Base-by-base conservation (phyloP, 2,797 vertebrate genomes). In the Cygnus olor region DNA sequence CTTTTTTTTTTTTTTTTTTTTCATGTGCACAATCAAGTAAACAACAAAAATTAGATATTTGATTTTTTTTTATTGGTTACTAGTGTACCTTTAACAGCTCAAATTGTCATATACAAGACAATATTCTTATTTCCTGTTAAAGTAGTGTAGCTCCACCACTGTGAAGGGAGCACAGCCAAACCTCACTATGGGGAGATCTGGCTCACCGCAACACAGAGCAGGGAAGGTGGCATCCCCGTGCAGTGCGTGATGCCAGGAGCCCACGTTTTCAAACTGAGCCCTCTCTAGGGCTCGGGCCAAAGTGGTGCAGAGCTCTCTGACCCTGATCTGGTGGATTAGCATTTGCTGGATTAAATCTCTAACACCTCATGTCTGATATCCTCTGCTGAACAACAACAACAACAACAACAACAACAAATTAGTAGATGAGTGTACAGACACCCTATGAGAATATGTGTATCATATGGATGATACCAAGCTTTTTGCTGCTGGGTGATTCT, bases 201-300 rank as follows among this genome's bases (percentile, higher is more conserved):
- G 28, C 40, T 64, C 40, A 32, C 24, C 64, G 44, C 0, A 0
- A 10, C 24, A 5, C 0, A 3, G 42, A 66, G 30, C 1, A 4
- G 53, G 57, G 42, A 3, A 72, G 42, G 40, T 30, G 64, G 32
- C 17, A 42, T 2, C 11, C 32, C 22, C 8, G 10, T 21, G 42
- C 38, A 69, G 40, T 1, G 0, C 0, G 0, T 28, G 21, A 32
- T 63, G 68, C 64, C 82, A 71, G 22, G 16, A 85, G 36, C 11
- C 5, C 68, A 49, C 54, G 12, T 72, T 64, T 85, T 45, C 47
- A 38, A 40, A 64, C 34, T 56, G 20, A 36, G 25, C 30, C 58
- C 30, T 83, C 57, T 63, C 19, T 51, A 24, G 20, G 28, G 30
- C 45, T 80, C 40, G 58, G 22, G 15, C 17, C 60, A 72, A 57